Percentiles rank a stretch among this genome's conserved stretches.
phyloP scores from a whole-genome alignment of 1,140 invertebrate species.

The Drosophila pectinifera region DNA sequence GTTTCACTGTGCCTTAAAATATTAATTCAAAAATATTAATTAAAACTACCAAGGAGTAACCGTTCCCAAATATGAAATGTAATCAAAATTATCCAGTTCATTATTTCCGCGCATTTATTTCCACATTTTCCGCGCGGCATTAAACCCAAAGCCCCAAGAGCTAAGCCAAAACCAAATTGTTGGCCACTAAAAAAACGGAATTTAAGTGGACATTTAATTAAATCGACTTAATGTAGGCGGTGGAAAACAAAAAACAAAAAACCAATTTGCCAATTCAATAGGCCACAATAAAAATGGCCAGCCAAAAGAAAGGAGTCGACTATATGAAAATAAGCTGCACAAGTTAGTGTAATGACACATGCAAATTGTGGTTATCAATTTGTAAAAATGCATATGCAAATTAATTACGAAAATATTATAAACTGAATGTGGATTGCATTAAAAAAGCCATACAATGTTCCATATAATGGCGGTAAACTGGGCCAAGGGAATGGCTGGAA shows the following conservation, averaged over 20 bases:
- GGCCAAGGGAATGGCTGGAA: neutral
- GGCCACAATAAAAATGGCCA: slow-evolving; percentile 24
- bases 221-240: slow-evolving; percentile 33
- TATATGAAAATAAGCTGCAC: slow-evolving; percentile 29
- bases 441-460: neutral
- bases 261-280: slow-evolving; percentile 38
- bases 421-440: neutral
- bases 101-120: slow-evolving; percentile 10
- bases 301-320: neutral
- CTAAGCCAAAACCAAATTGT: slow-evolving; percentile 33
- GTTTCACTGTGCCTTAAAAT: neutral
- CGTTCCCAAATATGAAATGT: neutral
- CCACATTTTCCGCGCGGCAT: slow-evolving; percentile 18
- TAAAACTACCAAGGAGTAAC: neutral
- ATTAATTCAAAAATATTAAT: slow-evolving; percentile 11
- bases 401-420: slow-evolving; percentile 32
- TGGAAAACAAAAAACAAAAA: slow-evolving; percentile 12
- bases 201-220: slow-evolving; percentile 53
- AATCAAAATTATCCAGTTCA: slow-evolving; percentile 23
- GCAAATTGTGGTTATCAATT: slow-evolving; percentile 51
- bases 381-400: slow-evolving; percentile 39
- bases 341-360: slow-evolving; percentile 41
- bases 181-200: slow-evolving; percentile 28
- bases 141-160: slow-evolving; percentile 8
- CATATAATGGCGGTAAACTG: neutral